Evolutionary conservation across 1,140 invertebrate genomes (phyloP), one percentile per base, ranked within the genome.

Genomic region (Drosophila teissieri): DNA sequence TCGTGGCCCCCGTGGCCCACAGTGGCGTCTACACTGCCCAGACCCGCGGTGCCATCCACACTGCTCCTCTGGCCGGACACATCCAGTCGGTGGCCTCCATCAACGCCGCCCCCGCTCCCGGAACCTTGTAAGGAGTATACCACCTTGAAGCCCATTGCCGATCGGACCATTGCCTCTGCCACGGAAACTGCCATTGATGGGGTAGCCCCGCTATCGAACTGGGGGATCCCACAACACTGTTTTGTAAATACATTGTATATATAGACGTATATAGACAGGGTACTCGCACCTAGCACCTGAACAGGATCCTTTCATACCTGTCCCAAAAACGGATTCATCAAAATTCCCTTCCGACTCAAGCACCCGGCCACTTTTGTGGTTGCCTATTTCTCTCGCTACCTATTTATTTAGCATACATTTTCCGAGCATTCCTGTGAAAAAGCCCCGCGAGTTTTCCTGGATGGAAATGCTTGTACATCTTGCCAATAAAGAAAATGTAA

Each of bases 101-200:
- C 91, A 93, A 94, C 68, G 91, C 93, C 63, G 92, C 92, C 14
- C 93, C 93, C 49, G 93, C 93, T 19, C 93, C 93, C 72, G 93
- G 93, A 80, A 93, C 93, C 34, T 27, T 90, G 36, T 93, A 93
- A 92, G 64, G 37, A 36, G 31, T 4, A 42, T n/a, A 11, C 15
- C 15, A 19, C 6, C 6, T 24, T 14, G 2, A 40, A 22, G 12
- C 31, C 27, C 14, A 34, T 39, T 17, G n/a, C 37, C 34, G 75
- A 78, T 55, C 51, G 22, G 44, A 78, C 64, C 64, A 14, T 49
- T 44, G 57, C 48, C 54, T 34, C 19, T 46, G 42, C 74, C 74
- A 55, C 60, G 83, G 45, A 65, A 52, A 82, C 79, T 88, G 83
- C 78, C 83, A 57, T 51, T 55, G 31, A 65, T 44, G 49, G 51